Conservation (phyloP, 2,113 vertebrate species). For the Eptesicus fuscus region DNA sequence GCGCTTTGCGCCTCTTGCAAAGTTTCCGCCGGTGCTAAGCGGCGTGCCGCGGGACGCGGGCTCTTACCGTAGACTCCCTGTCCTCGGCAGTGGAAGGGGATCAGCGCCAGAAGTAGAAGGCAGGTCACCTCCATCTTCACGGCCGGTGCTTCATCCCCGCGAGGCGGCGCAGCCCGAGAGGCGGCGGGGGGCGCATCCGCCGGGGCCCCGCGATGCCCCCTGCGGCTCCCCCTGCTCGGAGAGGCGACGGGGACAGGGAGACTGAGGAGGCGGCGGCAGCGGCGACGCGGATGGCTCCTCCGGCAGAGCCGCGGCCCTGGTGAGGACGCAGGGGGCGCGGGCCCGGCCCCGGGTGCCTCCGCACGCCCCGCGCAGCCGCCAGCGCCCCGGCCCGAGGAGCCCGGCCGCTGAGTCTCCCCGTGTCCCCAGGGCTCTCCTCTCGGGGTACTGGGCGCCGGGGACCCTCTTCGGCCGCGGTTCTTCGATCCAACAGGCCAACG, state of each 20-base stretch:
- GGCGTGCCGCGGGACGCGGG: constrained; percentile 7
- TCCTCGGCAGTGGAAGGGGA: constrained; percentile 69
- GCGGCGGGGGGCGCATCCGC: constrained; percentile 56
- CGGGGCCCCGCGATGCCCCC: constrained; percentile 37
- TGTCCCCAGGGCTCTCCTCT: constrained; percentile 17
- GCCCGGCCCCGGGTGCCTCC: constrained; percentile 48
- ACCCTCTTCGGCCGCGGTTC: not conserved
- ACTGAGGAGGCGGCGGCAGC: not conserved
- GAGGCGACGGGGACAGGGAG: constrained; percentile 6
- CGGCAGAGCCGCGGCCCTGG: constrained; percentile 24
- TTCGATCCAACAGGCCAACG: constrained; percentile 46
- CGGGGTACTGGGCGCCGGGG: not conserved
- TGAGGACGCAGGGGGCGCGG: constrained; percentile 65
- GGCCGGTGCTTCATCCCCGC: constrained; percentile 71
- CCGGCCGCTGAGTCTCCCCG: not conserved
- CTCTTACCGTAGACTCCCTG: constrained; percentile 77
- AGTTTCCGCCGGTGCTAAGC: constrained; percentile 60
- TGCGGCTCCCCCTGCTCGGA: not conserved
- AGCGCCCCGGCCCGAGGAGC: constrained; percentile 46
- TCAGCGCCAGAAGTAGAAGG: constrained; percentile 72
- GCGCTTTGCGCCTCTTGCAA: constrained; percentile 66
- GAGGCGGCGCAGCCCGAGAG: constrained; percentile 70
- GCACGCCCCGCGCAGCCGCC: constrained; percentile 48
- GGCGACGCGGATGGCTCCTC: constrained; percentile 24
- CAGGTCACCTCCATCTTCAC: constrained; percentile 78